Percentiles rank a stretch among this genome's conserved stretches.
phyloP scores from a whole-genome alignment of 30 jellyfish, hydroid and myxozoan species.

The Haliclystus octoradiatus region DNA sequence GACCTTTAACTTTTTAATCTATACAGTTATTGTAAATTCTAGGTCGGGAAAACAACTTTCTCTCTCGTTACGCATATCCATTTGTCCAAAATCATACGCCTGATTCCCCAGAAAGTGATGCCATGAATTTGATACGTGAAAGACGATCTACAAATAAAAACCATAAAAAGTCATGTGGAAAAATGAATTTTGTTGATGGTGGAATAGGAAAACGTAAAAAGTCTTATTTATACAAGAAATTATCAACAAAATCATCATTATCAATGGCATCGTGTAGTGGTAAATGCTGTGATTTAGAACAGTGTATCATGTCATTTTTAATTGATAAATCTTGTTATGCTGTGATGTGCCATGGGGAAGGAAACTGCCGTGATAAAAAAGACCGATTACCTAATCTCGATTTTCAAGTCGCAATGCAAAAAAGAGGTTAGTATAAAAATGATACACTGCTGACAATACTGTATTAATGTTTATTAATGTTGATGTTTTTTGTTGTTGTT shows the following conservation, averaged over 20 bases:
- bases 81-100: no score
- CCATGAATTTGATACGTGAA: no score
- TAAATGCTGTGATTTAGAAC: conserved; percentile 69
- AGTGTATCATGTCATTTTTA: conserved; percentile 63
- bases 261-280: conserved; percentile 54
- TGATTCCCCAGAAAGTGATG: no score
- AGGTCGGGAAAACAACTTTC: background rate
- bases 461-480: no score
- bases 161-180: background rate
- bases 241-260: conserved; percentile 25
- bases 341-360: conserved; percentile 67
- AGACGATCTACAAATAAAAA: no score
- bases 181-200: background rate
- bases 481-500: no score
- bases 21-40: background rate
- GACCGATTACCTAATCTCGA: conserved; percentile 52
- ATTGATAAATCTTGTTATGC: conserved; percentile 62
- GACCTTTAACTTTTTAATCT: conserved; percentile 8
- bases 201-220: conserved; percentile 26
- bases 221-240: conserved; percentile 35
- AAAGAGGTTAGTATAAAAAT: conserved; percentile 19
- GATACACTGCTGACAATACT: background rate
- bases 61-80: no score
- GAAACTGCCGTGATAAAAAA: conserved; percentile 60
- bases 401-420: conserved; percentile 12